Evolutionary conservation across 2,113 vertebrate species (phyloP), one percentile per base, ranked within the genome.

Genomic region (Erpornis zantholeuca): DNA sequence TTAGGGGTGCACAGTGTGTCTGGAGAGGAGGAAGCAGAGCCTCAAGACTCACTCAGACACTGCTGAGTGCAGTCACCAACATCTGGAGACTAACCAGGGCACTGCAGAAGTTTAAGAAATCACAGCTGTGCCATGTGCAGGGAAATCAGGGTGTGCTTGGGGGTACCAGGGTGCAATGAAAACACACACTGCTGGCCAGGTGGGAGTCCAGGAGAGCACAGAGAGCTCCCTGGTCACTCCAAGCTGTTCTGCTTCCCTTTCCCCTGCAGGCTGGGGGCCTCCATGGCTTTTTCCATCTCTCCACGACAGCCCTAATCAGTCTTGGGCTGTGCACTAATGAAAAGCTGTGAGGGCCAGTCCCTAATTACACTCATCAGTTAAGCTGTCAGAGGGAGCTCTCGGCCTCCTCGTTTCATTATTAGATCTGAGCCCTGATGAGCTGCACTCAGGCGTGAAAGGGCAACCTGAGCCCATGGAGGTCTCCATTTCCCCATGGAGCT

Each of bases 331-430:
- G 60, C 28, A 3, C 95, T 95, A 44, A 57, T 54, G 53, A 89
- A 66, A 35, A 81, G 79, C 91, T 77, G 68, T 71, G 82, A 79
- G 91, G 86, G 76, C 91, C 28, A 6, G 88, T 25, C 82, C 71
- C 80, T 98, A 98, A 97, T 97, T 97, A 92, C 44, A 88, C 6
- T 83, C 90, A 97, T 97, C 96, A 28, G 49, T 97, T 97, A 86
- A 95, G 68, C 88, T 98, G 97, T 97, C 96, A 96, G 88, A 88
- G 94, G 83, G 68, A 90, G 96, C 94, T 75, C 81, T 54, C 33
- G 1, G 71, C 49, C 88, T 95, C 71, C 70, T 82, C 35, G 57
- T 3, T 70, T 80, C 97, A 73, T 97, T 97, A 95, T 97, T 92
- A 68, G 93, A 56, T 76, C 85, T 15, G 65, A 66, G 49, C 94